A percentile compares a stretch with the other conserved stretches of the same genome.
Conservation (phyloP, 92 coral and sea anemone genomes). For the Palythoa grandis region DNA sequence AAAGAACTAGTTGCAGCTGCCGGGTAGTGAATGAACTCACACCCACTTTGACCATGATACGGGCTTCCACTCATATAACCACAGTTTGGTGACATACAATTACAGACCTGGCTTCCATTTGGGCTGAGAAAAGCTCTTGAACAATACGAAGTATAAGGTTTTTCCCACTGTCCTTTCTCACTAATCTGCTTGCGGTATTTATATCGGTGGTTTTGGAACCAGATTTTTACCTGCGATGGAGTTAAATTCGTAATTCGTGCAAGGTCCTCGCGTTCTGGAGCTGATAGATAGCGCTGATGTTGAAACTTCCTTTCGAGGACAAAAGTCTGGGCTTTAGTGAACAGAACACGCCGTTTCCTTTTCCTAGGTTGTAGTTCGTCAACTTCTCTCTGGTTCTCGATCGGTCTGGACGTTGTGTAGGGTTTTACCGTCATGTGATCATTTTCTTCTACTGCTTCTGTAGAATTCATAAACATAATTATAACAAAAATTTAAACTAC, state of each 20-base stretch:
- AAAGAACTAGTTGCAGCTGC: constrained; percentile 64
- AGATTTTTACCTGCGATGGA: constrained; percentile 98
- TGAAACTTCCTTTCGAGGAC: constrained; percentile 93
- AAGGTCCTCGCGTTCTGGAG: constrained; percentile 97
- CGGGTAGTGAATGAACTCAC: constrained; percentile 83
- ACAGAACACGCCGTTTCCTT: constrained; percentile 86
- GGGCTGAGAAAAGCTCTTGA: constrained; percentile 75
- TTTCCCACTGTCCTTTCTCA: constrained; percentile 96
- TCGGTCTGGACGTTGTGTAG: constrained; percentile 9
- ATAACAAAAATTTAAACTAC: neutral
- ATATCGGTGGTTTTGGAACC: constrained; percentile 99
- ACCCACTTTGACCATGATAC: constrained; percentile 64
- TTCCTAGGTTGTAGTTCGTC: constrained; percentile 64
- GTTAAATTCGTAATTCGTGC: constrained; percentile 95
- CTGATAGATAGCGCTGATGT: constrained; percentile 95
- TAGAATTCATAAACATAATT: neutral
- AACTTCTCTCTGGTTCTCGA: constrained; percentile 52
- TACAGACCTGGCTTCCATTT: constrained; percentile 78
- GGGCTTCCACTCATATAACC: constrained; percentile 77
- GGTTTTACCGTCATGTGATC: constrained; percentile 39
- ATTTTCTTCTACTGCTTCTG: constrained; percentile 5
- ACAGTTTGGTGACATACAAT: constrained; percentile 80
- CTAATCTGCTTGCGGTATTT: constrained; percentile 95
- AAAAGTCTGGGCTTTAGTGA: constrained; percentile 99
- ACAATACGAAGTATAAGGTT: constrained; percentile 69